Evolutionary conservation across 1,140 invertebrate species (phyloP).

Genomic region (Dendroctonus ponderosae): DNA sequence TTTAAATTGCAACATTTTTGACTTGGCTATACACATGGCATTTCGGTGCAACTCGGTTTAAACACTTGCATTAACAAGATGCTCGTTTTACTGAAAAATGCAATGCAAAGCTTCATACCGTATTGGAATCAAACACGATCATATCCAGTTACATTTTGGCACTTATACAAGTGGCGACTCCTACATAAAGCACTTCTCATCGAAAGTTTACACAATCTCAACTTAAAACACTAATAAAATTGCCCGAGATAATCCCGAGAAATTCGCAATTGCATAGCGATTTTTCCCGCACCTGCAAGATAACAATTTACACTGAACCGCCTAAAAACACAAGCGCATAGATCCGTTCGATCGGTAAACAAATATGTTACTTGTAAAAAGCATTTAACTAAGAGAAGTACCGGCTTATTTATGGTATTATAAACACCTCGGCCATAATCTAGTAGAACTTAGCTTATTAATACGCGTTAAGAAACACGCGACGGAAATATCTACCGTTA

Average conservation of each 20-base stretch:
- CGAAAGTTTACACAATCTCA: too few relatives aligned
- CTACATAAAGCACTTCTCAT: too few relatives aligned
- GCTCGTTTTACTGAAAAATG: neutral
- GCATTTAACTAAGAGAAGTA: slow-evolving; percentile 2
- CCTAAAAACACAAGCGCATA: slow-evolving; percentile 10
- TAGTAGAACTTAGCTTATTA: slow-evolving; percentile 15
- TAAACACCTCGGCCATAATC: slow-evolving; percentile 25
- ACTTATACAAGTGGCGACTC: too few relatives aligned
- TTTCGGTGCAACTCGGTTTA: too few relatives aligned
- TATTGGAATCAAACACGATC: too few relatives aligned
- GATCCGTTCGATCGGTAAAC: slow-evolving; percentile 20
- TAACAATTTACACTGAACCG: slow-evolving; percentile 10
- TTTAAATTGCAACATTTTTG: too few relatives aligned
- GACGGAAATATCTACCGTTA: slow-evolving; percentile 27
- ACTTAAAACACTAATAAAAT: too few relatives aligned
- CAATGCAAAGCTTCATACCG: too few relatives aligned
- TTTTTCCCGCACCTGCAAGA: slow-evolving; percentile 9
- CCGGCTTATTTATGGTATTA: slow-evolving; percentile 27
- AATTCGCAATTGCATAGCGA: neutral
- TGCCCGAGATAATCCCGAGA: neutral
- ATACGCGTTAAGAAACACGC: slow-evolving; percentile 11
- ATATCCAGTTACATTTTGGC: too few relatives aligned
- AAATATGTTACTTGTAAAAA: slow-evolving; percentile 23
- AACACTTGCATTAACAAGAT: neutral
- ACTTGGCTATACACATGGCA: too few relatives aligned